Percentiles rank a stretch among this genome's conserved stretches.
Evolutionary conservation across 2,888 invertebrate genomes (phyloP).

Genomic region (Anthrax anthrax): DNA sequence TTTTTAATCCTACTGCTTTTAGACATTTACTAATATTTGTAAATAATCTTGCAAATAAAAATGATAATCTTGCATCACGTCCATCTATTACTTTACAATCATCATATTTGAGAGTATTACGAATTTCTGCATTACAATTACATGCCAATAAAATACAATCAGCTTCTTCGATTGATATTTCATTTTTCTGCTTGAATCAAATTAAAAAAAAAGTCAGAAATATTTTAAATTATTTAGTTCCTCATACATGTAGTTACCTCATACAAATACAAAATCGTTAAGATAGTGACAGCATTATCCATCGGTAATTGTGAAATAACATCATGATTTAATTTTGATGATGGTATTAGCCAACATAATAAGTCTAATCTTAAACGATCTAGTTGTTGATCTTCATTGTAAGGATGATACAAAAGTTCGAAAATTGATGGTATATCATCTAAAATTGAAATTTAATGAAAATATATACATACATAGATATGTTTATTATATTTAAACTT

Average conservation of each 20-base stretch:
- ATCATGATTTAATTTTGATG: not conserved
- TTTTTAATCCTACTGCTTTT: not conserved
- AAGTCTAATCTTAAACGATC: not conserved
- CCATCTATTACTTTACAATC: not conserved
- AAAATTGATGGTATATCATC: constrained; percentile 1
- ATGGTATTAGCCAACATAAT: not conserved
- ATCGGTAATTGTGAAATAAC: not conserved
- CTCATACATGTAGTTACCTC: not conserved
- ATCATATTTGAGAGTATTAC: not conserved
- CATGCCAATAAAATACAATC: not conserved
- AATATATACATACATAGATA: not conserved
- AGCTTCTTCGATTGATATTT: not conserved
- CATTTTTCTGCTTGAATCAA: not conserved
- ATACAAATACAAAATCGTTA: not conserved
- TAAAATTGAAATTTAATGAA: constrained; percentile 1
- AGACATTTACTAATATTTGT: not conserved
- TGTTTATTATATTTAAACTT: not conserved
- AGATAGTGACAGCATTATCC: not conserved
- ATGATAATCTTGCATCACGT: not conserved
- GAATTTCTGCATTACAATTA: not conserved
- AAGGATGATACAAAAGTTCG: not conserved
- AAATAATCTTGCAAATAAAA: not conserved
- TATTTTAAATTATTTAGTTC: not conserved
- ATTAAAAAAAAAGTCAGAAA: not conserved
- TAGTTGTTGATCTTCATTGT: not conserved